phyloP scores from a whole-genome alignment of 2,113 vertebrate genomes.

The Vimba vimba region DNA sequence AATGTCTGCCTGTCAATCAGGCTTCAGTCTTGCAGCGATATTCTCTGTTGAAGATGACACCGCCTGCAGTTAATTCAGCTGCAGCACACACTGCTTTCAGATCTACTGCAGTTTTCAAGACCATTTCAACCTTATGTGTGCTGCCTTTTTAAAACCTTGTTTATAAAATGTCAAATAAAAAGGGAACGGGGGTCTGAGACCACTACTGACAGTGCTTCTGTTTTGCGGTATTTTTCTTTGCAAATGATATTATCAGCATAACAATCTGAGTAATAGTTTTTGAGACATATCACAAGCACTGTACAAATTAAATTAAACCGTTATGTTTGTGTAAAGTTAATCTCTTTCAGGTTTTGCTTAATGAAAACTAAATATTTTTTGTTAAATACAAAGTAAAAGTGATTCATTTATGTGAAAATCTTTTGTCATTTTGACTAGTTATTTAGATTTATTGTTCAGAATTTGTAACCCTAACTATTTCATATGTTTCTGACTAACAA shows the following conservation, averaged over 20 bases:
- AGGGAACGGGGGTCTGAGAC: neutral
- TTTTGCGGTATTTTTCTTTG: neutral
- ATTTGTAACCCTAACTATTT: neutral
- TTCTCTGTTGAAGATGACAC: conserved; percentile 2
- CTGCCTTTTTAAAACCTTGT: neutral
- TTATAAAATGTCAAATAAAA: neutral
- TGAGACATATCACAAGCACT: neutral
- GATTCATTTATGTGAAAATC: too few species aligned
- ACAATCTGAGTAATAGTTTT: neutral
- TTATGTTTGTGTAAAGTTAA: neutral
- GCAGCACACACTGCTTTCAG: neutral
- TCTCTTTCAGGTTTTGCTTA: neutral
- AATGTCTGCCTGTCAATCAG: conserved; percentile 30
- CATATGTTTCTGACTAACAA: neutral
- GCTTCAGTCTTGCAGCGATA: conserved; percentile 7
- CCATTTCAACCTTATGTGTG: neutral
- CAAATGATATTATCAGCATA: neutral
- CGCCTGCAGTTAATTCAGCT: conserved; percentile 4
- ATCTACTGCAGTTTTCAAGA: neutral
- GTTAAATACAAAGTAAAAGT: neutral
- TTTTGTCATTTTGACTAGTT: neutral
- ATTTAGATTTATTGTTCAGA: neutral
- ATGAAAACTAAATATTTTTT: neutral
- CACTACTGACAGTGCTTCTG: neutral
- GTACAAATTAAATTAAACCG: neutral